These are phyloP conservation scores for Macroglossus sobrinus DNA, from an alignment of 2,113 vertebrate species.

Conservation along the genomic window DNA sequence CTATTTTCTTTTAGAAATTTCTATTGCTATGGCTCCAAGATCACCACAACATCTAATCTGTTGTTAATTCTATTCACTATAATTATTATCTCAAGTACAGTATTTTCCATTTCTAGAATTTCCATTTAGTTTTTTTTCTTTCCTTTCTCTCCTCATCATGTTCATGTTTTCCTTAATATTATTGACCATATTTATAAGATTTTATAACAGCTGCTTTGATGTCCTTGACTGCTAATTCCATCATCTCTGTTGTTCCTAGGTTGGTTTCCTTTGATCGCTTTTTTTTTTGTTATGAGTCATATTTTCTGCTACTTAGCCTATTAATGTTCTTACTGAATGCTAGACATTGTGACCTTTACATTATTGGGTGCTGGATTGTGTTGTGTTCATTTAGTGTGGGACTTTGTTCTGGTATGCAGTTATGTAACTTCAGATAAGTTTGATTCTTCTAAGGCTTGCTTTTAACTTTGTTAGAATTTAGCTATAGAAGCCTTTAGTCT, in stretches of 20 bases:
- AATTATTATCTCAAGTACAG: conserved; percentile 16
- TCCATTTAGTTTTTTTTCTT: neutral
- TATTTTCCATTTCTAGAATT: neutral
- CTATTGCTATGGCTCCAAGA: neutral
- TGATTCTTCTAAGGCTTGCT: neutral
- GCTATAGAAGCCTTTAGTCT: neutral
- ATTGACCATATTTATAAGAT: neutral
- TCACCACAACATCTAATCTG: neutral
- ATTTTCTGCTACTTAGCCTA: neutral
- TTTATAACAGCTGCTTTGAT: neutral
- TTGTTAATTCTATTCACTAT: neutral
- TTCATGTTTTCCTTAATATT: neutral
- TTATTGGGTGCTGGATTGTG: neutral
- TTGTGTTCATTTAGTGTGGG: neutral
- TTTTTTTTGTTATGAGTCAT: neutral
- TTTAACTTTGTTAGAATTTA: neutral
- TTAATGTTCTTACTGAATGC: neutral
- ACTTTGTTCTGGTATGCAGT: neutral
- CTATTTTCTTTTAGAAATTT: neutral
- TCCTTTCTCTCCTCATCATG: neutral
- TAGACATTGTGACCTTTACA: neutral
- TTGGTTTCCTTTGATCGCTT: neutral
- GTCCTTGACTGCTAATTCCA: neutral
- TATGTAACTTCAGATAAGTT: neutral
- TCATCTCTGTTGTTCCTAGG: neutral